Evolutionary conservation across 2,797 vertebrate species (phyloP).

Genomic region (Sardinella longiceps): DNA sequence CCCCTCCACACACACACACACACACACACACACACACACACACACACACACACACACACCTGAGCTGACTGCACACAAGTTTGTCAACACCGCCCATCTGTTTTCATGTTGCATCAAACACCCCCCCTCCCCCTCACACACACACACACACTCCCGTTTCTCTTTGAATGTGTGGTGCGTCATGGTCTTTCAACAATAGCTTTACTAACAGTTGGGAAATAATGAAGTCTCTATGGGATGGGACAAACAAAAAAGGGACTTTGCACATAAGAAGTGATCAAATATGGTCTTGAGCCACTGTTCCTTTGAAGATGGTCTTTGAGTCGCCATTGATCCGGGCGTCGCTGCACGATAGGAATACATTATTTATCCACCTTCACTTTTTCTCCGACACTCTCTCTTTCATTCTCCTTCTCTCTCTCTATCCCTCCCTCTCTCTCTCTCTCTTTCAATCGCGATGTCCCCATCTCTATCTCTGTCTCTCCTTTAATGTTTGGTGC

Average conservation of each 20-base stretch:
- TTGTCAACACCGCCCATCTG: neutral
- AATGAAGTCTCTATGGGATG: conserved; percentile 75
- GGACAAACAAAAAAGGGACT: conserved; percentile 61
- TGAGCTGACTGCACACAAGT: neutral
- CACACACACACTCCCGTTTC: conserved; percentile 47
- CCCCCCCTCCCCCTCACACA: conserved; percentile 44
- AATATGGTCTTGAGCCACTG: conserved; percentile 79
- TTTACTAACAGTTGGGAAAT: conserved; percentile 78
- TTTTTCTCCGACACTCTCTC: neutral
- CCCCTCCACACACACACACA: neutral
- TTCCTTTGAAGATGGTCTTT: conserved; percentile 78
- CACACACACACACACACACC: neutral
- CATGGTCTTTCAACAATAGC: conserved; percentile 75
- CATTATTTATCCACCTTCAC: conserved; percentile 69
- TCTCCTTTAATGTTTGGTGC: conserved; percentile 24
- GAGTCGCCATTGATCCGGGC: conserved; percentile 78
- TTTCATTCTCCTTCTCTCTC: neutral
- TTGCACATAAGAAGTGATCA: conserved; percentile 74
- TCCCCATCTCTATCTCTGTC: neutral
- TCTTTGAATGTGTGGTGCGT: conserved; percentile 69
- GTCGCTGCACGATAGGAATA: conserved; percentile 71
- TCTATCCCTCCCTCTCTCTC: neutral
- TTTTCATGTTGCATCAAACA: conserved; percentile 72
- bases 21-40: neutral
- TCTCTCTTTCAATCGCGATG: neutral